Evolutionary conservation across 2,113 vertebrate species (phyloP).

Genomic region (Ochotona princeps): DNA sequence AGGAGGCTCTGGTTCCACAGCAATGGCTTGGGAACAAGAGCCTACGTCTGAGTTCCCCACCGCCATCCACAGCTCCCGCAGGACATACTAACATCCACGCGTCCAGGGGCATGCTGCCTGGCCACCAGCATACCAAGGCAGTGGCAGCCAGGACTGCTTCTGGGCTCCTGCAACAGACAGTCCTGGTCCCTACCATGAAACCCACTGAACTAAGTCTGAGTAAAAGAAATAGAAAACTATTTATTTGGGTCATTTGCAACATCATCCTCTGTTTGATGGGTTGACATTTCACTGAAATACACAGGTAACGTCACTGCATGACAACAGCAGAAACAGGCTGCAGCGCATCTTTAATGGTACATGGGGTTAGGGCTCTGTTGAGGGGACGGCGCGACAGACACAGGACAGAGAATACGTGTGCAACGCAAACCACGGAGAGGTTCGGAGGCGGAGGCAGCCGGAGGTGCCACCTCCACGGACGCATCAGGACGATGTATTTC

Average conservation of each 20-base stretch:
- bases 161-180: neutral
- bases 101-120: constrained; percentile 1
- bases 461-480: constrained; percentile 70
- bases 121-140: neutral
- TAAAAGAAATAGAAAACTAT: constrained; percentile 79
- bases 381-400: constrained; percentile 74
- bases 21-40: constrained; percentile 8
- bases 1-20: neutral
- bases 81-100: neutral
- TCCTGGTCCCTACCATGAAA: constrained; percentile 62
- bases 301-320: constrained; percentile 77
- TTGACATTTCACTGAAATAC: constrained; percentile 81
- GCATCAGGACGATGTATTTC: constrained; percentile 64
- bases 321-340: constrained; percentile 75
- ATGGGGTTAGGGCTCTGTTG: constrained; percentile 69
- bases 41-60: neutral
- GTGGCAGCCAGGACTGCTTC: neutral
- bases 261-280: constrained; percentile 69
- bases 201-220: constrained; percentile 67
- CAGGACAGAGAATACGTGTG: constrained; percentile 73
- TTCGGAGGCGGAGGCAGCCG: constrained; percentile 29
- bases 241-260: constrained; percentile 76
- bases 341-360: constrained; percentile 75
- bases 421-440: constrained; percentile 68
- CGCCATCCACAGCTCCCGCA: neutral